phyloP scores from a whole-genome alignment of 2,113 vertebrate species.

The Eurystomus gularis region DNA sequence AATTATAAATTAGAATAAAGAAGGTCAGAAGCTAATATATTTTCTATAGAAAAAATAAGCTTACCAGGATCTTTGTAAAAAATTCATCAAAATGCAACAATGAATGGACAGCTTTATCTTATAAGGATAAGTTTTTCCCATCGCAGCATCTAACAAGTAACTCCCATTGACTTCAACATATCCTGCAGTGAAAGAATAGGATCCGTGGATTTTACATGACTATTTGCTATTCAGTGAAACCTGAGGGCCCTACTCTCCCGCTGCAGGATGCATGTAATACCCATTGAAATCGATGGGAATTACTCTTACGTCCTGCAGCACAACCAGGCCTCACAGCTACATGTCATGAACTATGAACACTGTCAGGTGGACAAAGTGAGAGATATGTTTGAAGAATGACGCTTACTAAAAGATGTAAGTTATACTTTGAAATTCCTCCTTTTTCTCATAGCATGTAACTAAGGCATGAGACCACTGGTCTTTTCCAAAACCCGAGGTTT shows the following conservation, averaged over 20 bases:
- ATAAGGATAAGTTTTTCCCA: constrained; percentile 6
- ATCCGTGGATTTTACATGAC: constrained; percentile 42
- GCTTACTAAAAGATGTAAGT: neutral
- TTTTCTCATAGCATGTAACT: neutral
- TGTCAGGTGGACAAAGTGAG: constrained; percentile 30
- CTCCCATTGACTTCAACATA: constrained; percentile 43
- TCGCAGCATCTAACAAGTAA: constrained; percentile 32
- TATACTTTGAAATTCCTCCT: neutral
- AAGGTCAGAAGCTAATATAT: neutral
- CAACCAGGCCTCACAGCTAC: constrained; percentile 39
- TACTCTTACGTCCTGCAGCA: constrained; percentile 34
- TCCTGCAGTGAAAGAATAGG: constrained; percentile 54
- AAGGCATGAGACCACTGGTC: rapidly evolving
- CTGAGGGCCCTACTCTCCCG: constrained; percentile 23
- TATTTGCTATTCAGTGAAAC: constrained; percentile 52
- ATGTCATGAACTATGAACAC: neutral
- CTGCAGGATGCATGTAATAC: constrained; percentile 59
- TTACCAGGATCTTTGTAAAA: neutral
- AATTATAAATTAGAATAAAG: neutral
- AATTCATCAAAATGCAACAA: neutral
- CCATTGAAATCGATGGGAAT: constrained; percentile 54
- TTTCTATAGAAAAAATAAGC: neutral
- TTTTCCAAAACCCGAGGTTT: neutral
- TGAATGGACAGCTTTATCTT: constrained; percentile 1
- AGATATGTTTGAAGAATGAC: neutral